Conservation (phyloP, 2,797 vertebrate species). For the Rhincodon typus region DNA sequence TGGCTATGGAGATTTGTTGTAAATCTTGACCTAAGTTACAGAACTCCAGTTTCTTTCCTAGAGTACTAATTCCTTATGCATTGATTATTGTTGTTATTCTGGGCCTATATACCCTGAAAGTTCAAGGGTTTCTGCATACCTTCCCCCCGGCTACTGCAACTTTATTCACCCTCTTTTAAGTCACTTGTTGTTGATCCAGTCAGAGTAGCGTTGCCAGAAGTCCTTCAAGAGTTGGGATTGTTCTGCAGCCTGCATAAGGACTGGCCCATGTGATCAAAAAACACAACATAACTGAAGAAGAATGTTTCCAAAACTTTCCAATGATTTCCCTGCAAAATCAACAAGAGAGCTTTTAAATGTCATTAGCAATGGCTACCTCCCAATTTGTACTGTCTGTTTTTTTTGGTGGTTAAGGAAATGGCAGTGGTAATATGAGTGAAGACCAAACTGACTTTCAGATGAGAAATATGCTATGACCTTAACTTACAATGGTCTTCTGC, state of each 20-base stretch:
- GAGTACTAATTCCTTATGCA: neutral
- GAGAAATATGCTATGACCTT: neutral
- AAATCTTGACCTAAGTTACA: neutral
- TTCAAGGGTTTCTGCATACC: neutral
- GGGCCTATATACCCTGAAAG: neutral
- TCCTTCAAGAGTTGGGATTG: neutral
- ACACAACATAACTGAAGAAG: neutral
- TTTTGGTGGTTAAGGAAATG: neutral
- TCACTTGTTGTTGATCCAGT: neutral
- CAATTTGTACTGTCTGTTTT: neutral
- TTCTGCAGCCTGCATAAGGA: neutral
- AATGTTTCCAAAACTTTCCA: neutral
- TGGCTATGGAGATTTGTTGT: neutral
- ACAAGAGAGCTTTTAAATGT: neutral
- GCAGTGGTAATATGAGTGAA: neutral
- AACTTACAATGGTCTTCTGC: neutral
- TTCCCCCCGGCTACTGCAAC: neutral
- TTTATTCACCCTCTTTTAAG: neutral
- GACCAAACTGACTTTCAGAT: neutral
- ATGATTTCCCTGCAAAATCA: neutral
- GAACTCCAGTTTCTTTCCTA: neutral
- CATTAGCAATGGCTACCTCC: neutral
- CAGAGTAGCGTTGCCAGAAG: neutral
- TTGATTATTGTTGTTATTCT: neutral
- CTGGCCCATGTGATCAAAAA: neutral